Evolutionary conservation across 2,888 invertebrate species (phyloP), one percentile per base, ranked within the genome.

Genomic region (Ennomos fuscantarius): DNA sequence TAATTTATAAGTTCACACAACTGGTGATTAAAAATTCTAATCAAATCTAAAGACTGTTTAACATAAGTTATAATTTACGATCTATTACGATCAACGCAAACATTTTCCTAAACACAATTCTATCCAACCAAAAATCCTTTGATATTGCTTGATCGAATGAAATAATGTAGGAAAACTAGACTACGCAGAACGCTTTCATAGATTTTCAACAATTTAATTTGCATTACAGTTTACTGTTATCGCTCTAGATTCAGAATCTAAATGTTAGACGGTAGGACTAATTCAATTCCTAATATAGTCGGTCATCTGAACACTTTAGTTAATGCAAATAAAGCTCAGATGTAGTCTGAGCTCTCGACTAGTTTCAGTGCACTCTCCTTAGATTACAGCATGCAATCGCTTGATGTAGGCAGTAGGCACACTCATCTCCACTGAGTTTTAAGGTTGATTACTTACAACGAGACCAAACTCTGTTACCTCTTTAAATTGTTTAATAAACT

Each of bases 341-440:
- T 58, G 62, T 48, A 32, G 46, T 13, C 44, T 34, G 45, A 55
- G 54, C 31, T 42, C 9, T 39, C 44, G 15, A 39, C 13, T 44
- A 63, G 66, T 65, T 65, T 6, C 24, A 24, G 24, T 72, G 78
- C 76, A 75, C 76, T 76, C 68, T 69, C 65, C 62, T 59, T 58
- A 69, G 72, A 79, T 77, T 78, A 74, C 66, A 48, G 33, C 52
- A 32, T 52, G 63, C 60, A 66, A 70, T 72, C 61, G 55, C 55
- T 66, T 64, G 65, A 72, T 73, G 70, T 52, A 59, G 40, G 57
- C 60, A 58, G 70, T 51, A 59, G 41, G 57, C 59, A 58, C 54
- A 40, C 51, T 63, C 64, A 60, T 60, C 51, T 63, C 52, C 44
- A 59, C 47, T 35, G 40, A 13, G 40, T 24, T 48, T 31, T 47